These are phyloP conservation scores for Eidolon helvum DNA, from an alignment of 2,113 vertebrate species.

Conservation along the genomic window DNA sequence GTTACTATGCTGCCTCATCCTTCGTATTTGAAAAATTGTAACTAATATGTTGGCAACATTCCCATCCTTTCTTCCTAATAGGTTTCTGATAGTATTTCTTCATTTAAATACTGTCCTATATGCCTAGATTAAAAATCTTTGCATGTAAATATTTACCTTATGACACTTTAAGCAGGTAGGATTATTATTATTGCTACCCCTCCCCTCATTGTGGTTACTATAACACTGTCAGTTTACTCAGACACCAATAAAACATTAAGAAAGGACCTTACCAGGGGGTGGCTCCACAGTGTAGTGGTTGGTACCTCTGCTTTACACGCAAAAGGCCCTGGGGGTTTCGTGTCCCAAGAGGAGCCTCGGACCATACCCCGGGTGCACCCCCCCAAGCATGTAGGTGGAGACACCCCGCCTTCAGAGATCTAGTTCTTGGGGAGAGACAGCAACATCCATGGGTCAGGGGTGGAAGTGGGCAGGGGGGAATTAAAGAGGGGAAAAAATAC, in stretches of 20 bases:
- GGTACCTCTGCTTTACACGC: no score
- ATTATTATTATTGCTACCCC: not conserved
- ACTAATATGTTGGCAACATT: not conserved
- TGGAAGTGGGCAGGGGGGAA: no score
- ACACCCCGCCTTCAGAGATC: no score
- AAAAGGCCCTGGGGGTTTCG: no score
- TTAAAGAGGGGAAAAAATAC: no score
- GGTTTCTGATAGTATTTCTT: not conserved
- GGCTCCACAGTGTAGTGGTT: no score
- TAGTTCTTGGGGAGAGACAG: no score
- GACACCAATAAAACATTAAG: not conserved
- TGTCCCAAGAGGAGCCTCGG: no score
- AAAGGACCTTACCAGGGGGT: no score
- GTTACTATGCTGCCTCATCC: not conserved
- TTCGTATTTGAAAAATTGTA: conserved; percentile 15
- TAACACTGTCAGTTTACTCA: not conserved
- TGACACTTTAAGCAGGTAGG: not conserved
- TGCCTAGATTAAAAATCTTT: conserved; percentile 16
- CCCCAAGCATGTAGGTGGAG: no score
- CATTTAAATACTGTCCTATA: not conserved
- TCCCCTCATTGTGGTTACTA: not conserved
- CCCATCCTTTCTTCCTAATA: not conserved
- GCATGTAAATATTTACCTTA: not conserved
- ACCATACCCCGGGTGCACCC: no score
- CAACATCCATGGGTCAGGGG: no score